Evolutionary conservation across 2,888 invertebrate genomes (phyloP).

Genomic region (Meiosimyza platycephala): DNA sequence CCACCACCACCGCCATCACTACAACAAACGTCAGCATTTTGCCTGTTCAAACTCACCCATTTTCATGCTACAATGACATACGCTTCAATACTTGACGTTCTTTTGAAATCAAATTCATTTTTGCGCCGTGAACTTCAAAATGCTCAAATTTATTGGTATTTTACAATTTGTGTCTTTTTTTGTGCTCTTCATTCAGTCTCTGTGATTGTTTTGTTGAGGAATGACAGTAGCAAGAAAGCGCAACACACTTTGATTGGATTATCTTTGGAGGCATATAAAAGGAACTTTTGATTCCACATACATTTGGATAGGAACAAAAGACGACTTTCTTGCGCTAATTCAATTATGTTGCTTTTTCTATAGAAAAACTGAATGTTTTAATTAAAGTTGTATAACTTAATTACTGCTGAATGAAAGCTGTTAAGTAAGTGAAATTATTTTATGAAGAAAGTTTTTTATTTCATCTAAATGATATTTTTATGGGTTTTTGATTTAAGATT

Average conservation of each 20-base stretch:
- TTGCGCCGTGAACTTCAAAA: conserved; percentile 12
- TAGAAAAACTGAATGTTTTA: too few species aligned
- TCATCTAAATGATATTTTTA: too few species aligned
- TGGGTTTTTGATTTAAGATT: too few species aligned
- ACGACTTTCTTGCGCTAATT: too few species aligned
- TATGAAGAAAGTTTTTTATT: too few species aligned
- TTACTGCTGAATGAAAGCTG: too few species aligned
- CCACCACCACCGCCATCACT: background rate
- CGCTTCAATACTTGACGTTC: conserved; percentile 24
- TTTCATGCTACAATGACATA: background rate
- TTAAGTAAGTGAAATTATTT: too few species aligned
- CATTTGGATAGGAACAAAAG: too few species aligned
- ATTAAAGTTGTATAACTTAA: too few species aligned
- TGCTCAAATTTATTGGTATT: conserved; percentile 28
- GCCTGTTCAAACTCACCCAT: background rate
- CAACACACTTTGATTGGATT: conserved; percentile 27
- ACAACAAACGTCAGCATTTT: background rate
- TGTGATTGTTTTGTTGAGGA: background rate
- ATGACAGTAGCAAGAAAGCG: background rate
- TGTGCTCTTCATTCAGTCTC: background rate
- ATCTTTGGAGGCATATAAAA: conserved; percentile 11
- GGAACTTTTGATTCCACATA: background rate
- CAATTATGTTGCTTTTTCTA: too few species aligned
- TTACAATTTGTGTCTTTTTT: conserved; percentile 10
- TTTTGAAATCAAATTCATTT: conserved; percentile 20